phyloP scores from a whole-genome alignment of 1,140 invertebrate species.

The Aphidius gifuensis region DNA sequence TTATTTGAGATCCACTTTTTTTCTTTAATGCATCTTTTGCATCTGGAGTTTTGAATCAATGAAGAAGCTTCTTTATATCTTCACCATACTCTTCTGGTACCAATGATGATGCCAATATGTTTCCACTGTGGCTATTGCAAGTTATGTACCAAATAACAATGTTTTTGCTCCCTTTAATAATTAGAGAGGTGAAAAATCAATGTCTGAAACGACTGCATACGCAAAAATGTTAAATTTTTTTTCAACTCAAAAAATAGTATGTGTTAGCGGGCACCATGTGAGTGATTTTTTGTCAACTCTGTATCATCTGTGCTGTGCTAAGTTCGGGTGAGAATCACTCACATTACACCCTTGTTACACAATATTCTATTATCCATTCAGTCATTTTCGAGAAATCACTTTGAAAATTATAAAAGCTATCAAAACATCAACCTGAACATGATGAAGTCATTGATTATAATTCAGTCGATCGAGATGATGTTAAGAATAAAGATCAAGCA shows the following conservation, averaged over 20 bases:
- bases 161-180: constrained; percentile 22
- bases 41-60: neutral
- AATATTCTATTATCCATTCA: too few relatives aligned
- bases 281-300: too few relatives aligned
- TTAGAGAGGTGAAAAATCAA: constrained; percentile 23
- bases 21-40: constrained; percentile 5
- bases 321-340: too few relatives aligned
- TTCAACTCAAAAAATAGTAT: neutral
- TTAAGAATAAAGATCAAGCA: too few relatives aligned
- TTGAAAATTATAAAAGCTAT: too few relatives aligned
- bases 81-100: constrained; percentile 3
- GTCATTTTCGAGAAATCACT: too few relatives aligned
- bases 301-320: too few relatives aligned
- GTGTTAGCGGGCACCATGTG: too few relatives aligned
- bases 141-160: constrained; percentile 20
- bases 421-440: too few relatives aligned
- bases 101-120: constrained; percentile 22
- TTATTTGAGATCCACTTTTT: constrained; percentile 8
- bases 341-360: too few relatives aligned
- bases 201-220: constrained; percentile 21
- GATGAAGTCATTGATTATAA: too few relatives aligned
- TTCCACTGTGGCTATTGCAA: constrained; percentile 21
- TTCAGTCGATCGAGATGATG: too few relatives aligned
- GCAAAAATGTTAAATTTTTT: constrained; percentile 19
- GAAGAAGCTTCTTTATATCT: constrained; percentile 4